Conservation (phyloP, 2,888 invertebrate genomes). For the Acleris sparsana region DNA sequence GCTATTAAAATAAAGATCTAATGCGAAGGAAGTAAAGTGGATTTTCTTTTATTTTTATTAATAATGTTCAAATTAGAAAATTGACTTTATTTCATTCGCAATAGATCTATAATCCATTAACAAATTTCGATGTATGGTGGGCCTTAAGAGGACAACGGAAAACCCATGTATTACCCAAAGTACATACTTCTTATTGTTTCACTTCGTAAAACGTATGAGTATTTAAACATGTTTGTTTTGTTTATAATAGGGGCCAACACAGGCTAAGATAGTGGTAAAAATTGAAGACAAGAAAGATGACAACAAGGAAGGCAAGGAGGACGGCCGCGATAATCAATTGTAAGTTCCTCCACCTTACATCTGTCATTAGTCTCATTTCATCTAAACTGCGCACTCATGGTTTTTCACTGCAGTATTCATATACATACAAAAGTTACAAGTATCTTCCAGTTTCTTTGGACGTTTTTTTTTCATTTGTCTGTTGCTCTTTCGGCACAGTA, state of each 20-base stretch:
- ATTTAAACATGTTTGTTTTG: not conserved
- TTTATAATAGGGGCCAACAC: conserved; percentile 40
- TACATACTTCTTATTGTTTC: no score
- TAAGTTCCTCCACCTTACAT: conserved; percentile 66
- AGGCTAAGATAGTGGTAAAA: conserved; percentile 56
- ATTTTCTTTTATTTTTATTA: no score
- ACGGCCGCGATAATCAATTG: conserved; percentile 92
- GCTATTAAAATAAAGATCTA: no score
- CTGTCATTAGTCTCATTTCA: not conserved
- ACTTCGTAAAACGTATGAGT: no score
- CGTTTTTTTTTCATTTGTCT: conserved; percentile 25
- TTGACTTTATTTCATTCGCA: no score
- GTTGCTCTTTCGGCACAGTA: conserved; percentile 37
- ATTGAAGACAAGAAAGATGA: conserved; percentile 68
- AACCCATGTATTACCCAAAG: no score
- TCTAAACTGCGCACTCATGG: conserved; percentile 9
- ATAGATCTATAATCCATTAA: no score
- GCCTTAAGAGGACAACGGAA: no score
- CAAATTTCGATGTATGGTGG: no score
- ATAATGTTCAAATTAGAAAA: no score
- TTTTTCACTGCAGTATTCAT: not conserved
- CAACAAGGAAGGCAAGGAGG: conserved; percentile 86
- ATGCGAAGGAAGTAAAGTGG: no score
- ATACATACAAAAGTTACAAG: not conserved
- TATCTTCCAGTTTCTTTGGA: conserved; percentile 12